Base-by-base conservation (phyloP, 2,888 invertebrate species). In the Neuroscelio doddi region DNA sequence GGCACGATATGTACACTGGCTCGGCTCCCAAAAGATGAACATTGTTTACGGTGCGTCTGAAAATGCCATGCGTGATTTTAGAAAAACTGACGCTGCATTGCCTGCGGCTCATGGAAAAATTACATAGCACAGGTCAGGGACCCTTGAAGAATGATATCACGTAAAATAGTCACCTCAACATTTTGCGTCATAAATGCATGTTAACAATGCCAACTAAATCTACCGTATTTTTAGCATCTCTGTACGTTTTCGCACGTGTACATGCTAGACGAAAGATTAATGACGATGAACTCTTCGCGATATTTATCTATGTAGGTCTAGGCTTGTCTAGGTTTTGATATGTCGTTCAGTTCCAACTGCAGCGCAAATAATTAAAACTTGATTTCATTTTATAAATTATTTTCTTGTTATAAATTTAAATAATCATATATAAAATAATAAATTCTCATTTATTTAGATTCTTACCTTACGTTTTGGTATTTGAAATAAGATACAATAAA, bases 301-400 rank as follows among this genome's bases (percentile, higher is more conserved):
- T 61, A 53, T 47, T 53, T 61, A 61, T 61, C 59, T 61, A 61
- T 61, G 47, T 61, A 53, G 59, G 59, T 61, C 59, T 61, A 61
- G 59, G 59, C 53, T 61, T 41, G 59, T 47, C 39, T 49, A 49
- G 26, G 49, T 52, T 59, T 52, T 29, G 47, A 36, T 47, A 47
- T 53, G 53, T 44, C 47, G 44, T 53, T 46, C 44, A 32, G 36
- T 49, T 53, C 36, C 36, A 61, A 61, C 52, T 53, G 36, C 46
- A 24, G 7, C 47, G 16, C 5, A 38, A 10, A 29, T 47, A 45
- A 52, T 52, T n/a, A 8, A 44, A n/a, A 26, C 27, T 9, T 9
- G 3, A 2, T 3, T 3, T 5, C 2, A 21, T 21, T 21, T 21
- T 21, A 21, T 5, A 2, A 21, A 5, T 21, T 21, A 36, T 36